Evolutionary conservation across 2,888 invertebrate species (phyloP), one percentile per base, ranked within the genome.

Genomic region (Rosalia funebris): DNA sequence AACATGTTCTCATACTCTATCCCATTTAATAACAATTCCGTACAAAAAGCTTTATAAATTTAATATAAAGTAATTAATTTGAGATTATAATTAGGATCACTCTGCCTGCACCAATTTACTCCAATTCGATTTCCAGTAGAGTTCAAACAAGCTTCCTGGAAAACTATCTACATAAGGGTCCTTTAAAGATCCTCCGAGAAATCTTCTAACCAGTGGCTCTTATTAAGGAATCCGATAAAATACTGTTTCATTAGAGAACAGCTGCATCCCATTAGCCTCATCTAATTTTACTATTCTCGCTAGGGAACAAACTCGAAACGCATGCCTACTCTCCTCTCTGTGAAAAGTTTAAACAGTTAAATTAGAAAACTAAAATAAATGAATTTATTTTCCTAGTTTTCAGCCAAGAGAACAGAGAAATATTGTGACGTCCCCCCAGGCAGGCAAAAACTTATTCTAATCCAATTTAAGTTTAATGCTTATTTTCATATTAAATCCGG

Each of bases 321-420:
- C 11, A 19, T n/a, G n/a, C n/a, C 41, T 17, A n/a, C n/a, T 41
- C 17, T 17, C 41, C n/a, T 17, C 10, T 5, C 19, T 41, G 5
- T n/a, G 37, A 36, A 48, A 48, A 48, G 36, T 48, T 46, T n/a
- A 19, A 20, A 5, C 36, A 16, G 48, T 37, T 37, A 19, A 36
- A 15, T 31, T 48, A 48, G 19, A 37, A 11, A 48, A 48, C 14
- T 48, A 48, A 37, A 48, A 37, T 17, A 37, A 36, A 17, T 47
- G 11, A 32, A 32, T 46, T 31, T 46, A 46, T 46, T 46, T 46
- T 32, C 12, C 14, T 46, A 15, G 32, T 25, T 25, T 12, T 31
- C 25, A 46, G 31, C 31, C 15, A 46, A 31, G 5, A 12, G 12
- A 32, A 7, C 25, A 46, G 15, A 25, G 14, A 44, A 44, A 44